phyloP scores from a whole-genome alignment of 2,797 vertebrate species.

The Hephaestus fuliginosus region DNA sequence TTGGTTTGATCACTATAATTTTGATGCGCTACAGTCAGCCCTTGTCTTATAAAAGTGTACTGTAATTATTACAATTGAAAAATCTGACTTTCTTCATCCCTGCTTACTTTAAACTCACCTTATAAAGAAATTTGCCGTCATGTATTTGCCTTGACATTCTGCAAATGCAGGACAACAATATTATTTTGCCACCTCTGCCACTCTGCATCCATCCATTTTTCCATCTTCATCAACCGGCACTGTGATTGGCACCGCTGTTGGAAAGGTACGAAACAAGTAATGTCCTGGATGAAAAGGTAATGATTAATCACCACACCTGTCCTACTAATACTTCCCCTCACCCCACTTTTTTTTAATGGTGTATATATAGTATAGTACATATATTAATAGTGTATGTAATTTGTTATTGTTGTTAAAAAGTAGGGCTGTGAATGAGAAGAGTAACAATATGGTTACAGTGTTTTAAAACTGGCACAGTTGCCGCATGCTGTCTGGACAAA shows the following conservation, averaged over 20 bases:
- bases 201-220: not conserved
- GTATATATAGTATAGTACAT: not conserved
- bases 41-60: not conserved
- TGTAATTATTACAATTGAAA: not conserved
- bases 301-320: conserved; percentile 10
- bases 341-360: not conserved
- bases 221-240: not conserved
- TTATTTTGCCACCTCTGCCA: conserved; percentile 5
- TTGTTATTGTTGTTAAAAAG: conserved; percentile 1
- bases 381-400: not conserved
- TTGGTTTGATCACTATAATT: not conserved
- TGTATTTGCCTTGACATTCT: conserved; percentile 5
- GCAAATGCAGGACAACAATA: conserved; percentile 16
- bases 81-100: not conserved
- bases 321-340: not conserved
- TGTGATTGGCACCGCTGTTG: conserved; percentile 9
- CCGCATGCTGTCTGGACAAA: not conserved
- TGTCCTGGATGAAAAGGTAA: conserved; percentile 13
- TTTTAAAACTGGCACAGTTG: conserved; percentile 1
- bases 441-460: not conserved
- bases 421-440: not conserved
- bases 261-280: not conserved
- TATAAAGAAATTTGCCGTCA: not conserved
- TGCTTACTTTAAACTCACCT: not conserved
- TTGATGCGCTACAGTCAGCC: not conserved